Base-by-base conservation (phyloP, 2,797 vertebrate species). In the Sciurus carolinensis region DNA sequence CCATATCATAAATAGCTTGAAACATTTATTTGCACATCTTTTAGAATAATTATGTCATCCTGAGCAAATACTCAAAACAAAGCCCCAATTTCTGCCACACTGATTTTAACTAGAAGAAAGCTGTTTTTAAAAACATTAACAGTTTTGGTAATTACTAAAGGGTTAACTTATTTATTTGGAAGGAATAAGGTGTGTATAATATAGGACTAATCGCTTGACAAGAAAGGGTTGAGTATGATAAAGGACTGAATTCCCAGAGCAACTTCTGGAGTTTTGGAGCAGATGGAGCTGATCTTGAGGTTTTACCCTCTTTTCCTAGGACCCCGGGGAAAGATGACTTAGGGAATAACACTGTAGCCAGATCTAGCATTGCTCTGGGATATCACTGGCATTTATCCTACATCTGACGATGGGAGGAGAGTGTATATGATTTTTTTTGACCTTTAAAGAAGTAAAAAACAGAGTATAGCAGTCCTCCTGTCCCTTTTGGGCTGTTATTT, bases 31-130 rank as follows among this genome's bases (percentile, higher is more conserved):
- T 79, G 54, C 77, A 86, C 44, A 77, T 69, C 54, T 54, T 88
- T 95, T 44, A 89, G 82, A 96, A 92, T 7, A 84, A 22, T 67
- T 57, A 54, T 28, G 71, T 59, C 0, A 54, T 59, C 36, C n/a
- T 71, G 36, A 95, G 42, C n/a, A 95, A 96, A 94, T 42, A 94
- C 59, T 44, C 57, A 71, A 73, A 73, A 57, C 9, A 95, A 93
- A 92, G 71, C 6, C 5, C 75, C 36, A 47, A 2, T 67, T 73
- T 52, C 52, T 28, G 28, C 8, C 39, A 14, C 39, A 47, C 26
- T 57, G 33, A 82, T 71, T 90, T 77, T 64, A 86, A 83, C 18
- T 22, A 50, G 24, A 83, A 95, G 69, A 85, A 67, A 90, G 92
- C 26, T 2, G 59, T 77, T n/a, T 81, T 76, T 2, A 57, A 86